Evolutionary conservation across 2,113 vertebrate species (phyloP).

Genomic region (Triplophysa dalaica): DNA sequence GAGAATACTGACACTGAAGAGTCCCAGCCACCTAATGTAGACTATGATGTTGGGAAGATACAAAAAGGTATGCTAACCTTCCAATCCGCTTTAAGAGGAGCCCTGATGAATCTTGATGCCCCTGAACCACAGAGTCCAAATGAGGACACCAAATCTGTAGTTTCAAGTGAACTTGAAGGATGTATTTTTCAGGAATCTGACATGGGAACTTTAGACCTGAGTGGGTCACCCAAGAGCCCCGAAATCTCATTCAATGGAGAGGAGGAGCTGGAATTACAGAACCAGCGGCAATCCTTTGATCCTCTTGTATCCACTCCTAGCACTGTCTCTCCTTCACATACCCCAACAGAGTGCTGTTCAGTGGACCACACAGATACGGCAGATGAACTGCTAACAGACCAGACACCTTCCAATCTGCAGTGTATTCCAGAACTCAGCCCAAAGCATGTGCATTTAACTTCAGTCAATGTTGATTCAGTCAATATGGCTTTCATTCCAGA

Average conservation of each 20-base stretch:
- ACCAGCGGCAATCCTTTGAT: constrained; percentile 30
- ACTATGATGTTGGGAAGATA: constrained; percentile 82
- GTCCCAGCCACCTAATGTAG: constrained; percentile 71
- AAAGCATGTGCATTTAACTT: constrained; percentile 7
- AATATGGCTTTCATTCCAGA: background rate
- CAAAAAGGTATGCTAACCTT: constrained; percentile 84
- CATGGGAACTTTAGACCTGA: constrained; percentile 36
- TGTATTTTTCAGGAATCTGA: constrained; percentile 1
- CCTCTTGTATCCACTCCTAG: constrained; percentile 51
- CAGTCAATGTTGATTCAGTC: background rate
- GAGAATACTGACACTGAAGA: constrained; percentile 48
- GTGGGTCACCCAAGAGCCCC: constrained; percentile 9
- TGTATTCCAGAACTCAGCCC: constrained; percentile 54
- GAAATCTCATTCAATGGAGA: constrained; percentile 49
- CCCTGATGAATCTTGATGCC: constrained; percentile 83
- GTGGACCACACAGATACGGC: constrained; percentile 49
- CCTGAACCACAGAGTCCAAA: constrained; percentile 51
- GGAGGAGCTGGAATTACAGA: constrained; percentile 37
- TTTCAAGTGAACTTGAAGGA: constrained; percentile 35
- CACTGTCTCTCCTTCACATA: constrained; percentile 46
- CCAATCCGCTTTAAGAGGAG: constrained; percentile 82
- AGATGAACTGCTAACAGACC: constrained; percentile 52
- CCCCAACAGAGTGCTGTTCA: constrained; percentile 49
- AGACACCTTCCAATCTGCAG: constrained; percentile 50
- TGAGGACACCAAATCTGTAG: constrained; percentile 37